These are phyloP conservation scores for Oryzias melastigma DNA, from an alignment of 2,113 vertebrate species.

Conservation along the genomic window DNA sequence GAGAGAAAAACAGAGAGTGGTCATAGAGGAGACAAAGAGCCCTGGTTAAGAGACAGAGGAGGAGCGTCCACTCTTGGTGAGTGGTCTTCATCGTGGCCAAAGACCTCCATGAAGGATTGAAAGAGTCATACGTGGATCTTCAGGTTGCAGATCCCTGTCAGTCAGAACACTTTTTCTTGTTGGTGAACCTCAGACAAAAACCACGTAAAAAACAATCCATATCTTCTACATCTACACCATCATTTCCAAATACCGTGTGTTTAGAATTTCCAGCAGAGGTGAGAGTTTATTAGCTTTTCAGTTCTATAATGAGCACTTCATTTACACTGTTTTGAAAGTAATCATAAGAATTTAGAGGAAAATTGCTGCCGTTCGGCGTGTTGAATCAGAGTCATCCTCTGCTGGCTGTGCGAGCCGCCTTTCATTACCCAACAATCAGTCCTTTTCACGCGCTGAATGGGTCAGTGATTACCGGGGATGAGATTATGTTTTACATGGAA, in stretches of 20 bases:
- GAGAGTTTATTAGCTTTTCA: background rate
- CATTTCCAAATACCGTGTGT: background rate
- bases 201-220: too few relatives aligned
- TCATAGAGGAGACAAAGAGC: too few relatives aligned
- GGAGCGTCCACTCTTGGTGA: too few relatives aligned
- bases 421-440: conserved; percentile 59
- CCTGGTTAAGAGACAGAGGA: too few relatives aligned
- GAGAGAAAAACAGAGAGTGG: too few relatives aligned
- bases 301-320: conserved; percentile 5
- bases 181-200: too few relatives aligned
- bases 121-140: too few relatives aligned
- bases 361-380: background rate
- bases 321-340: conserved; percentile 48
- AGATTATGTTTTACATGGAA: conserved; percentile 75
- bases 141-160: too few relatives aligned
- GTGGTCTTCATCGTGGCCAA: too few relatives aligned
- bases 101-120: too few relatives aligned
- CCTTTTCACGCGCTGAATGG: conserved; percentile 52
- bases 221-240: background rate
- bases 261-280: background rate
- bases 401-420: conserved; percentile 32
- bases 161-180: too few relatives aligned
- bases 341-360: conserved; percentile 42
- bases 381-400: conserved; percentile 38
- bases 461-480: conserved; percentile 71